Base-by-base conservation (phyloP, 2,113 vertebrate genomes). In the Anser cygnoides region DNA sequence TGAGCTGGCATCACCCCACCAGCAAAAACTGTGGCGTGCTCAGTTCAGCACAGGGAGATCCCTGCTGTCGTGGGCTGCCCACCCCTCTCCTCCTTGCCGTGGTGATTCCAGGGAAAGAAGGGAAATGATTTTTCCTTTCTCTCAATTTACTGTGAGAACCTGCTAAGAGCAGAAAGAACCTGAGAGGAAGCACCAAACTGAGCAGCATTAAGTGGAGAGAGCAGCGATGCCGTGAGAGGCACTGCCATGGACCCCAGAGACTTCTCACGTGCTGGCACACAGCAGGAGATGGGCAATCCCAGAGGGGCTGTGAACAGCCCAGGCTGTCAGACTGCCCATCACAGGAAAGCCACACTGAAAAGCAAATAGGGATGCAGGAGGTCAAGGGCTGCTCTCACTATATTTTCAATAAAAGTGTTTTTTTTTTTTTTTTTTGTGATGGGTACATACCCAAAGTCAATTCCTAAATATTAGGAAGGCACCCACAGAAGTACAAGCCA, bases 171-270 rank as follows among this genome's bases (percentile, higher is more conserved):
- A 54, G 82, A 41, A 85, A 58, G 68, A 79, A 41, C 20, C 20
- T 44, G 23, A 14, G 33, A 87, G 58, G 19, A 65, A 78, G 25
- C 23, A 52, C 7, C 0, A 21, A 37, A 21, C 1, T 4, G 63
- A 89, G 70, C 55, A 91, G 23, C 18, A 76, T 14, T 49, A 29
- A 31, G n/a, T 1, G 33, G 26, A 15, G 2, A 59, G 39, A 72
- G 10, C 4, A 52, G n/a, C 1, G 1, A 20, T 84, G 33, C 15
- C 5, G 2, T 19, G 22, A 41, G 29, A 59, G 10, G 3, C 0
- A 0, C 15, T 82, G 43, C 20, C 46, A 22, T 11, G 67, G 58
- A 81, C 16, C 10, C 13, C 33, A 31, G 28, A 68, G 35, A 57
- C 11, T 22, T 39, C 37, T 50, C 15, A 19, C 2, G 9, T 62